Evolutionary conservation across 2,113 vertebrate genomes (phyloP), one percentile per base, ranked within the genome.

Genomic region (Sarotherodon lohbergeri): DNA sequence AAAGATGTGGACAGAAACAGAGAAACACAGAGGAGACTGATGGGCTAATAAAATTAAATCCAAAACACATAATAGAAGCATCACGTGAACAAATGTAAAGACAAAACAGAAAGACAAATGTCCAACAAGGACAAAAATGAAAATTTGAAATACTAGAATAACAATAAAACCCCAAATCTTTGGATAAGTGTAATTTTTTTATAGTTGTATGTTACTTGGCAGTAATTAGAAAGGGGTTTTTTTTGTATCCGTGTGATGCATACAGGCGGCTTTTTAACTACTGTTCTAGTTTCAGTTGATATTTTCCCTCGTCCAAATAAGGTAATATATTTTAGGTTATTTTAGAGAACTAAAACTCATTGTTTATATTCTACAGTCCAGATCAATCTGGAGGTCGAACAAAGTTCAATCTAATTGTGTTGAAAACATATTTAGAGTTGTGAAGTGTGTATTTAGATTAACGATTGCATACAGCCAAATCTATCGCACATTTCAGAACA

Each of bases 201-300:
- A 22, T 71, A 43, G 4, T 43, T 43, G 39, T 27, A 73, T 9
- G 66, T 73, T 43, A 71, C 39, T 24, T 27, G 7, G n/a, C n/a
- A 71, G 36, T 71, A 24, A 71, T 43, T 27, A 73, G 39, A 24
- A 66, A 4, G 10, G 29, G 4, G 0, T 0, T 5, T 3, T 32
- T 14, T 43, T 46, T 27, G n/a, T 68, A 73, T 27, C 39, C 12
- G 3, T 46, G 22, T 41, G 66, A 27, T 3, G 3, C 1, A 7
- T 1, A n/a, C 4, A 63, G 59, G 16, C 1, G 0, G 1, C 39
- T 43, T 24, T 43, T 73, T 16, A 46, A 22, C 0, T 0, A 73
- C 27, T 9, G 6, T 68, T 39, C 63, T 0, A 68, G n/a, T 41
- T 68, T 24, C n/a, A 24, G 36, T 41, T 68, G 11, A 68, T 68